Conservation (phyloP, 2,797 vertebrate genomes). For the Melanotaenia maccullochi region DNA sequence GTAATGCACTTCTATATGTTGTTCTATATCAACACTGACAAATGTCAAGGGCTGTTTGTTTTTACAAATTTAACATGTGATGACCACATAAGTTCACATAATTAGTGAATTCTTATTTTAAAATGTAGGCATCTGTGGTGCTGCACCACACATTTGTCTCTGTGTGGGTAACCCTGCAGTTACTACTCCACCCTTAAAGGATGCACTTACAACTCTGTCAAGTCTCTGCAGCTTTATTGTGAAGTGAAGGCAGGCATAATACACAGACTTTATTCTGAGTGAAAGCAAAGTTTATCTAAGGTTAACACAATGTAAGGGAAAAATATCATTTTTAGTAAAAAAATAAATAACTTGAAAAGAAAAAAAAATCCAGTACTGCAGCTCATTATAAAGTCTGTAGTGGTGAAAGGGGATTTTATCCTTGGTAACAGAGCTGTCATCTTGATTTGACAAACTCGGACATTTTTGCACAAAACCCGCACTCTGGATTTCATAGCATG, state of each 20-base stretch:
- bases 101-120: too few relatives aligned
- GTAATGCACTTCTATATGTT: too few relatives aligned
- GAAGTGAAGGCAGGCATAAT: neutral
- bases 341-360: neutral
- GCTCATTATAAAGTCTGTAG: constrained; percentile 4
- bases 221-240: neutral
- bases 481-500: neutral
- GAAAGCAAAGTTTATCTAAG: neutral
- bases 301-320: neutral
- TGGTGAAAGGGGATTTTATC: neutral
- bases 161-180: too few relatives aligned
- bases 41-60: too few relatives aligned
- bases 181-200: neutral
- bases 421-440: neutral
- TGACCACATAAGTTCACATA: too few relatives aligned
- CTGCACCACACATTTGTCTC: too few relatives aligned
- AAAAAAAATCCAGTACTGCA: neutral
- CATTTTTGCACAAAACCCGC: neutral
- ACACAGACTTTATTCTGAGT: neutral
- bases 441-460: constrained; percentile 1
- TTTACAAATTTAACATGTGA: too few relatives aligned
- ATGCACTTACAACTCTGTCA: neutral
- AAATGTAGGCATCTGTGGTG: too few relatives aligned
- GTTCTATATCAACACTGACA: too few relatives aligned
- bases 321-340: neutral